A percentile compares a stretch with the other conserved stretches of the same genome.
Evolutionary conservation across 1,140 invertebrate species (phyloP).

Genomic region (Brachionus asplanchnoidis): DNA sequence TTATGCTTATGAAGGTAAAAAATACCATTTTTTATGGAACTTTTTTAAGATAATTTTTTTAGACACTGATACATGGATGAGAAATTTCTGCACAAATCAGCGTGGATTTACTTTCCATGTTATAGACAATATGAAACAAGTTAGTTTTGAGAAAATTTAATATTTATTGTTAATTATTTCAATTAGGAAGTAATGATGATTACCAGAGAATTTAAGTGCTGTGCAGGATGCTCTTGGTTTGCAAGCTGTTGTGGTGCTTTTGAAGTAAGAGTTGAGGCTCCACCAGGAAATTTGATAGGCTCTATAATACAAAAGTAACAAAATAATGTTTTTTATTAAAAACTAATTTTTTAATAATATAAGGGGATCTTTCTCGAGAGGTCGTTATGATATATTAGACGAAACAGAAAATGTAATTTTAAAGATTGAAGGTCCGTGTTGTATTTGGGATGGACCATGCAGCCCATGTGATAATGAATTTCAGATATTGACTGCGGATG

Average conservation of each 20-base stretch:
- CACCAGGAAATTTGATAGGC: slow-evolving; percentile 41
- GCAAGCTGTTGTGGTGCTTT: slow-evolving; percentile 40
- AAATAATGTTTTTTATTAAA: no score
- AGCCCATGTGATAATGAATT: slow-evolving; percentile 40
- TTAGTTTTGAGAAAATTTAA: neutral
- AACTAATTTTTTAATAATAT: neutral
- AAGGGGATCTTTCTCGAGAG: slow-evolving; percentile 22
- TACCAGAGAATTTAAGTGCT: slow-evolving; percentile 50
- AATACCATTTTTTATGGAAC: no score
- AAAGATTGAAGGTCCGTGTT: slow-evolving; percentile 29
- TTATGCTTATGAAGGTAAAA: slow-evolving; percentile 52
- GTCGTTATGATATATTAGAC: slow-evolving; percentile 13
- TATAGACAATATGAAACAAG: slow-evolving; percentile 31
- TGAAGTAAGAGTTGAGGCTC: slow-evolving; percentile 43
- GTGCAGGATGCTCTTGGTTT: slow-evolving; percentile 42
- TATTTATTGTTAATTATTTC: neutral
- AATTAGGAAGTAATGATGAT: slow-evolving; percentile 49
- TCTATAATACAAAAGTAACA: slow-evolving; percentile 39
- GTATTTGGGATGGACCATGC: slow-evolving; percentile 32
- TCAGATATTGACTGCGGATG: neutral
- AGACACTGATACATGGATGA: slow-evolving; percentile 71
- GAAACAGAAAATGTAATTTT: neutral
- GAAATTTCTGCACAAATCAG: slow-evolving; percentile 70
- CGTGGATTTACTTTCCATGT: slow-evolving; percentile 64
- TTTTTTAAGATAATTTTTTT: no score